Base-by-base conservation (phyloP, 2,888 invertebrate genomes). In the Drosophila colorata region DNA sequence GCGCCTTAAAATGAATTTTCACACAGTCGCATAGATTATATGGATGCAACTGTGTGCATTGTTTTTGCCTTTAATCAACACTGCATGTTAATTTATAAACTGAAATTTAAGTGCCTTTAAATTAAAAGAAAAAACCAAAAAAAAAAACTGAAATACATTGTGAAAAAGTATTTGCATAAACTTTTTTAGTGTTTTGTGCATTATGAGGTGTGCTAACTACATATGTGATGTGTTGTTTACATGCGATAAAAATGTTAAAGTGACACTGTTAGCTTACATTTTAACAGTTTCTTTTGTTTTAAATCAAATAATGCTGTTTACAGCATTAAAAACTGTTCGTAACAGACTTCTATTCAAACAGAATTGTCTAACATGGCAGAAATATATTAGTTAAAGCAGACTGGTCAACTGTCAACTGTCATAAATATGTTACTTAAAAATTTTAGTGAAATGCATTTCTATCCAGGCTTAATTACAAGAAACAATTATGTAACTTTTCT, bases 21-120 rank as follows among this genome's bases (percentile, higher is more conserved):
- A 20, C 46, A 16, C 28, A 31, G 25, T 37, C 28, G 49, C 43
- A 38, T 49, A 57, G 31, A 56, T 64, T 56, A 31, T 58, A 48
- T 46, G 23, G 49, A 52, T 48, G 41, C 18, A 1, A n/a, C 16
- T 53, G 75, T 35, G 58, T 73, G 76, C 58, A 46, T 63, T 56
- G 47, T 71, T 43, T 67, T 67, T 56, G 68, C 63, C 74, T 51
- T 52, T 37, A 14, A 72, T 57, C 25, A 56, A 57, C 44, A 61
- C 46, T 80, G 71, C 72, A 77, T 83, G 83, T 85, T 83, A 77
- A 87, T 76, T 86, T 83, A 86, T 82, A 72, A 46, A 69, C 70
- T 74, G 69, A 56, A 77, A 88, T 74, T 60, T 86, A 82, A 88
- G 83, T 83, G 83, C 83, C 83, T 88, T 73, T 72, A 87, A 78